Evolutionary conservation across 1,140 invertebrate species (phyloP).

Genomic region (Popillia japonica): DNA sequence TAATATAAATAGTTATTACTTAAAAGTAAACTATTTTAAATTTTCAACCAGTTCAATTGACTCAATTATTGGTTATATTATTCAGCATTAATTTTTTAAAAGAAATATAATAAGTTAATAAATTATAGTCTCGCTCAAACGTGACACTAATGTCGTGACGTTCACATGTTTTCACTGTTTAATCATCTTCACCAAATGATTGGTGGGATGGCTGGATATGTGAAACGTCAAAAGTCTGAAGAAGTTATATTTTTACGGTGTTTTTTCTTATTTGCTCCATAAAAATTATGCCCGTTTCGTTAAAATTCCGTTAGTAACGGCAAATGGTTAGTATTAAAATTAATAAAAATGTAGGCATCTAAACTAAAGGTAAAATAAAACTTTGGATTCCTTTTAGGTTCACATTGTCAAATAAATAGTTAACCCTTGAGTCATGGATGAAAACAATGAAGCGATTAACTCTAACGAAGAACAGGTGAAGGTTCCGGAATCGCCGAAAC

Average conservation of each 20-base stretch:
- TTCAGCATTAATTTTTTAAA: neutral
- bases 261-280: constrained; percentile 14
- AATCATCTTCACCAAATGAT: neutral
- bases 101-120: neutral
- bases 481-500: constrained; percentile 56
- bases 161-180: constrained; percentile 30
- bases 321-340: constrained; percentile 15
- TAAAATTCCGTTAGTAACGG: neutral
- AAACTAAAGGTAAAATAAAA: neutral
- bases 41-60: neutral
- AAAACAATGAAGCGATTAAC: constrained; percentile 22
- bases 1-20: neutral
- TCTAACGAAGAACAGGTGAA: neutral
- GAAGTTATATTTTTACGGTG: constrained; percentile 12
- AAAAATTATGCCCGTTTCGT: constrained; percentile 15
- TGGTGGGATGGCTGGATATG: constrained; percentile 23
- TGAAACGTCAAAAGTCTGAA: constrained; percentile 31
- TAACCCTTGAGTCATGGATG: constrained; percentile 32
- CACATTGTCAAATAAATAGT: constrained; percentile 28
- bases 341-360: neutral
- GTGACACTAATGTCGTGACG: neutral
- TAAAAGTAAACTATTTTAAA: neutral
- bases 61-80: neutral
- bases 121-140: neutral
- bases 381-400: neutral